Conservation (phyloP, 2,113 vertebrate genomes). For the Mastomys coucha region DNA sequence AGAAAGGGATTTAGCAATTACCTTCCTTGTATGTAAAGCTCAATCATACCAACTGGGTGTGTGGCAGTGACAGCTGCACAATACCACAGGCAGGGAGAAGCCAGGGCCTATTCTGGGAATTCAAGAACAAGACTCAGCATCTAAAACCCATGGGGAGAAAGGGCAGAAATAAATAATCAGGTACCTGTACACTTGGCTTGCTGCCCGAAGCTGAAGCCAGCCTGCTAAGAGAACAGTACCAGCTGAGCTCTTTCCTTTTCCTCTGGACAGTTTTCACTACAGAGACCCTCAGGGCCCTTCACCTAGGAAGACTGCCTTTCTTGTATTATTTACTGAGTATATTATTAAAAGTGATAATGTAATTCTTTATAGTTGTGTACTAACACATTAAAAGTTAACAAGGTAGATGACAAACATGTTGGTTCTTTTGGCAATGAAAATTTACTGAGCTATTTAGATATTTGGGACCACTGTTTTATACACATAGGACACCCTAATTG, state of each 20-base stretch:
- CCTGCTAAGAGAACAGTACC: background rate
- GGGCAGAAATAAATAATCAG: constrained; percentile 17
- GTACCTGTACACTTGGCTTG: background rate
- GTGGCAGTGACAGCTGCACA: constrained; percentile 55
- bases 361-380: background rate
- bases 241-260: background rate
- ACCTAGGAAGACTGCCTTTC: background rate
- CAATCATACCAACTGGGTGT: constrained; percentile 13
- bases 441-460: background rate
- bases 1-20: constrained; percentile 56
- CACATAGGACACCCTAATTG: background rate
- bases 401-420: background rate
- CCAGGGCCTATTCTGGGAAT: constrained; percentile 67
- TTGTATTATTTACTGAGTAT: background rate
- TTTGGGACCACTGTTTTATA: background rate
- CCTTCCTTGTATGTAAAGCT: constrained; percentile 48
- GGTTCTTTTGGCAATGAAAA: background rate
- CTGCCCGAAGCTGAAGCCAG: background rate
- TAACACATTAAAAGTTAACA: background rate
- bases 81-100: background rate
- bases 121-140: constrained; percentile 42
- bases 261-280: background rate
- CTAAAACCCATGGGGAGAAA: constrained; percentile 31
- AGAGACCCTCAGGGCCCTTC: background rate
- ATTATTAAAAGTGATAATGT: background rate